These are phyloP conservation scores for Sipha maydis DNA, from an alignment of 2,888 invertebrate species.

Conservation along the genomic window DNA sequence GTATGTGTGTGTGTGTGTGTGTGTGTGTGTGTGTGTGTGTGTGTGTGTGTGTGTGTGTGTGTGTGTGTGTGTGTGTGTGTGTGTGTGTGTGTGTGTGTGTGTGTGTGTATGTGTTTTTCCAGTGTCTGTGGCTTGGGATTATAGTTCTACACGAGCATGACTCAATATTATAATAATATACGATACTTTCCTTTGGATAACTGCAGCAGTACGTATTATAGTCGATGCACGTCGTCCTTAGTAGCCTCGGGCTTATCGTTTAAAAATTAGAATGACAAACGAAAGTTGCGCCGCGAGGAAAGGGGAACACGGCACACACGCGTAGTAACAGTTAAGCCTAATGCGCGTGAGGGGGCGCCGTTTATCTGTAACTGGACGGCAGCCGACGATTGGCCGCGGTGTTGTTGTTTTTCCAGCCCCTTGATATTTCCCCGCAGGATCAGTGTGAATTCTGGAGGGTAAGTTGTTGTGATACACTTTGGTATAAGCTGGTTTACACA, in stretches of 20 bases:
- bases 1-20: too few relatives aligned
- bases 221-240: too few relatives aligned
- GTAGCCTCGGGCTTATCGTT: neutral
- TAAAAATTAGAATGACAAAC: constrained; percentile 49
- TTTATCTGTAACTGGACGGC: constrained; percentile 42
- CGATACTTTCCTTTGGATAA: too few relatives aligned
- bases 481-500: neutral
- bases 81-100: too few relatives aligned
- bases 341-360: neutral
- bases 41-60: too few relatives aligned
- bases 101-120: too few relatives aligned
- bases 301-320: too few relatives aligned
- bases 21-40: too few relatives aligned
- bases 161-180: neutral
- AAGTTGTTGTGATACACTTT: constrained; percentile 18
- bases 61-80: too few relatives aligned
- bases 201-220: too few relatives aligned
- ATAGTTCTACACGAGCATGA: too few relatives aligned
- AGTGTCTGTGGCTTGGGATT: too few relatives aligned
- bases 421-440: constrained; percentile 22
- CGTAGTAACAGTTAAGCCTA: neutral
- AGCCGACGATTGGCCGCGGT: constrained; percentile 21
- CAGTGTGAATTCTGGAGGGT: neutral
- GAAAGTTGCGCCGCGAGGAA: constrained; percentile 2
- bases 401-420: constrained; percentile 57